phyloP scores from a whole-genome alignment of 2,797 vertebrate genomes.

The Manis crassicaudata region DNA sequence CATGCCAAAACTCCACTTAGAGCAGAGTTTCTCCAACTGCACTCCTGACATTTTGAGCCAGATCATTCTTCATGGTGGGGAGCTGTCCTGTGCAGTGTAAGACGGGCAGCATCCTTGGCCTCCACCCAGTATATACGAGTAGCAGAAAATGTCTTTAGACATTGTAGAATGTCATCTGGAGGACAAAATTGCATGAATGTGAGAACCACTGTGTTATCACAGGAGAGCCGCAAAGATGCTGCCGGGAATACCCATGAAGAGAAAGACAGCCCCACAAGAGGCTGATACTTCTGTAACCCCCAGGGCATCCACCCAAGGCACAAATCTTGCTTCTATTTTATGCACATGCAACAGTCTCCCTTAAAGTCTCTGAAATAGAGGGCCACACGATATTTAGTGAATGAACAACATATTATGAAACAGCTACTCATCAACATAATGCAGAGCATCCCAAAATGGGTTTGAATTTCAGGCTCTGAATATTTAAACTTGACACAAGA shows the following conservation, averaged over 20 bases:
- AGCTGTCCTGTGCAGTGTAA: not conserved
- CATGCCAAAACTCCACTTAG: not conserved
- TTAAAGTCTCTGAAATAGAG: not conserved
- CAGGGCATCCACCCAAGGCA: fast-evolving
- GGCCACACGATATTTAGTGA: not conserved
- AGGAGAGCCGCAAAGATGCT: not conserved
- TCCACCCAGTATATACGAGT: not conserved
- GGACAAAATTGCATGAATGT: not conserved
- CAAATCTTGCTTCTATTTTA: not conserved
- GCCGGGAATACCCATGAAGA: not conserved
- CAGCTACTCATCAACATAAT: not conserved
- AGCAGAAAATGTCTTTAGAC: not conserved
- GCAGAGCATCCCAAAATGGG: not conserved
- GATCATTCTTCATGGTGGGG: not conserved
- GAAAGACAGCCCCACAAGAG: not conserved
- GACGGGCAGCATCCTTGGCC: not conserved
- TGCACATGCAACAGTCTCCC: not conserved
- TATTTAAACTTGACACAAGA: not conserved
- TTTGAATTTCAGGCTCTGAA: not conserved
- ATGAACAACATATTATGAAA: not conserved
- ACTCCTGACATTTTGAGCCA: not conserved
- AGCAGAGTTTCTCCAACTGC: not conserved
- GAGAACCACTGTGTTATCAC: not conserved
- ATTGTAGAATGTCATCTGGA: not conserved
- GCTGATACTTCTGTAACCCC: not conserved